Evolutionary conservation across 2,888 invertebrate species (phyloP).

Genomic region (Odontothrips loti): DNA sequence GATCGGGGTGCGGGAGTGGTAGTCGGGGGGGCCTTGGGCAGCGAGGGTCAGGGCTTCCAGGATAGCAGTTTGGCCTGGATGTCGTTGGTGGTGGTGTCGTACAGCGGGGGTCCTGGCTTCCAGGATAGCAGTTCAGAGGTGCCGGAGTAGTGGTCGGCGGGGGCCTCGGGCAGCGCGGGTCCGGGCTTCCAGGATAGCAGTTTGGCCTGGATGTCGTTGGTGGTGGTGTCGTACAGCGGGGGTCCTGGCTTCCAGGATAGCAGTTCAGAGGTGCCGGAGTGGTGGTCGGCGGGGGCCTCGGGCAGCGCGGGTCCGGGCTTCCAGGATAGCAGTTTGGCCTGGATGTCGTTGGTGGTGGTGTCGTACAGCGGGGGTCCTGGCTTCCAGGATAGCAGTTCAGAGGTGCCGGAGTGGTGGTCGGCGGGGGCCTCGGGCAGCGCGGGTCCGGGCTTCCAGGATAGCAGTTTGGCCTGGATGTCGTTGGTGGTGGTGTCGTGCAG

Average conservation of each 20-base stretch:
- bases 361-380: too few species aligned
- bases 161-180: slow-evolving; percentile 43
- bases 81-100: too few species aligned
- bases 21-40: slow-evolving; percentile 45
- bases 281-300: slow-evolving; percentile 46
- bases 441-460: slow-evolving; percentile 45
- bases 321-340: slow-evolving; percentile 45
- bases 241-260: too few species aligned
- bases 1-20: slow-evolving; percentile 42
- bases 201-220: slow-evolving; percentile 39
- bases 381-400: too few species aligned
- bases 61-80: slow-evolving; percentile 43
- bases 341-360: too few species aligned
- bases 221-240: too few species aligned
- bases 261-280: too few species aligned
- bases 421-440: slow-evolving; percentile 42
- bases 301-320: slow-evolving; percentile 43
- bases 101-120: slow-evolving; percentile 38
- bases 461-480: slow-evolving; percentile 42
- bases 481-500: too few species aligned
- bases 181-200: slow-evolving; percentile 45
- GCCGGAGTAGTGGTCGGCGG: slow-evolving; percentile 45
- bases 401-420: too few species aligned
- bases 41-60: slow-evolving; percentile 44
- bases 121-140: slow-evolving; percentile 36